phyloP scores from a whole-genome alignment of 2,113 vertebrate species.

The Kobus ellipsiprymnus region DNA sequence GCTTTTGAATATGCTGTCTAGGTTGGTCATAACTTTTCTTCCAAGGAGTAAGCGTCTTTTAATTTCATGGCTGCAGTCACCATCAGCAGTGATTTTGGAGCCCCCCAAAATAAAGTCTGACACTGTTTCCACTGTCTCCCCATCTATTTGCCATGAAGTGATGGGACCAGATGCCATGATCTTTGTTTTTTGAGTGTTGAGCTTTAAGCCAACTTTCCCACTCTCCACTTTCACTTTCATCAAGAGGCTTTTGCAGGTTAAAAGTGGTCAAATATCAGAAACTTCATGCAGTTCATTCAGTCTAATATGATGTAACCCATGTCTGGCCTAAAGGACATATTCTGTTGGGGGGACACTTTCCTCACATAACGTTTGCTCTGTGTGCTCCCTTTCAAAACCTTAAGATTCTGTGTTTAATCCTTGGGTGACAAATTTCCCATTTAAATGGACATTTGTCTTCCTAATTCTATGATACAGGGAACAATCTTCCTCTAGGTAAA shows the following conservation, averaged over 20 bases:
- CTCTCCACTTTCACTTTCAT: too few relatives aligned
- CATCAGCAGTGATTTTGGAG: too few relatives aligned
- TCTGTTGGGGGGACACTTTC: not conserved
- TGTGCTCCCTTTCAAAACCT: not conserved
- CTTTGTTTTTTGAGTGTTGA: too few relatives aligned
- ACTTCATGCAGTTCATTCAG: not conserved
- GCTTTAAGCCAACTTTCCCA: too few relatives aligned
- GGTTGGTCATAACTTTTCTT: too few relatives aligned
- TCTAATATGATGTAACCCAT: not conserved
- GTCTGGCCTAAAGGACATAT: not conserved
- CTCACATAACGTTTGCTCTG: not conserved
- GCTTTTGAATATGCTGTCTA: too few relatives aligned
- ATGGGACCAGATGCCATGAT: too few relatives aligned
- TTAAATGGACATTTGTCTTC: not conserved
- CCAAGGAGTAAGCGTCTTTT: too few relatives aligned
- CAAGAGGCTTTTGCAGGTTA: not conserved
- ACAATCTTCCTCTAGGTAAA: not conserved
- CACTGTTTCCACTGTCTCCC: too few relatives aligned
- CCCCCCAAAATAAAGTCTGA: too few relatives aligned
- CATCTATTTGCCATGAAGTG: too few relatives aligned
- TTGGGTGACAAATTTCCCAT: not conserved
- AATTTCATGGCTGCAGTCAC: too few relatives aligned
- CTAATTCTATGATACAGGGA: not conserved
- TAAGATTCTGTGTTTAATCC: not conserved
- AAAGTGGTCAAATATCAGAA: not conserved